Evolutionary conservation across 1,140 invertebrate species (phyloP).

Genomic region (Neodiprion pinetum): DNA sequence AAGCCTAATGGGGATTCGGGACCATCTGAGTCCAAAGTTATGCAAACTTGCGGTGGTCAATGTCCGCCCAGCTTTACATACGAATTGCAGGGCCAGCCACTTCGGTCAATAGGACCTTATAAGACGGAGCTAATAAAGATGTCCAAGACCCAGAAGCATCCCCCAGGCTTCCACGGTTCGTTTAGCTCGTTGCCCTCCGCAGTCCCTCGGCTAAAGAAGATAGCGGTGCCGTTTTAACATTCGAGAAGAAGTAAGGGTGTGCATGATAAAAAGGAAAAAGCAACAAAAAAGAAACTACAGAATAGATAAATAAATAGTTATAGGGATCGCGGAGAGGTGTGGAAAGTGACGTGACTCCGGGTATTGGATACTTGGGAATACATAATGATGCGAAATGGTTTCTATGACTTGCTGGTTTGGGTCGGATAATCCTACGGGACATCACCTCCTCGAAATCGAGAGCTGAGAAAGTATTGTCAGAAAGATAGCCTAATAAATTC

Average conservation of each 20-base stretch:
- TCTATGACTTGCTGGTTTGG: slow-evolving; percentile 45
- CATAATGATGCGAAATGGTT: slow-evolving; percentile 38
- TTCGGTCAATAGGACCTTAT: slow-evolving; percentile 35
- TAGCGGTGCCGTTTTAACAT: background rate
- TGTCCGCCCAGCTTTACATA: slow-evolving; percentile 60
- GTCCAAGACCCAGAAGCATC: slow-evolving; percentile 26
- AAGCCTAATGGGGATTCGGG: no score
- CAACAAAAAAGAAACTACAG: background rate
- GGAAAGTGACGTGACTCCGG: slow-evolving; percentile 23
- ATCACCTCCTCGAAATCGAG: slow-evolving; percentile 40
- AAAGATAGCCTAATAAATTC: slow-evolving; percentile 17
- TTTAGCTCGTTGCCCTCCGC: slow-evolving; percentile 48
- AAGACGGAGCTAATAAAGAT: slow-evolving; percentile 56
- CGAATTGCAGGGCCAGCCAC: slow-evolving; percentile 48
- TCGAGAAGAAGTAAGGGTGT: background rate
- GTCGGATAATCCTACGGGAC: slow-evolving; percentile 41
- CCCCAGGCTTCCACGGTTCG: slow-evolving; percentile 41
- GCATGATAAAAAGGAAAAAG: background rate
- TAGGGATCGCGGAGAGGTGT: background rate
- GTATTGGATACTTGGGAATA: slow-evolving; percentile 6
- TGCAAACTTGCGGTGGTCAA: slow-evolving; percentile 55
- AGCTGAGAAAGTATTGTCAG: slow-evolving; percentile 39
- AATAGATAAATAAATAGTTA: no score
- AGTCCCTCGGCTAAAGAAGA: background rate
- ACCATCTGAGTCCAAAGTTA: slow-evolving; percentile 51